Percentiles rank a stretch among this genome's conserved stretches.
Evolutionary conservation across 2,797 vertebrate species (phyloP).

Genomic region (Poecilia velifera): DNA sequence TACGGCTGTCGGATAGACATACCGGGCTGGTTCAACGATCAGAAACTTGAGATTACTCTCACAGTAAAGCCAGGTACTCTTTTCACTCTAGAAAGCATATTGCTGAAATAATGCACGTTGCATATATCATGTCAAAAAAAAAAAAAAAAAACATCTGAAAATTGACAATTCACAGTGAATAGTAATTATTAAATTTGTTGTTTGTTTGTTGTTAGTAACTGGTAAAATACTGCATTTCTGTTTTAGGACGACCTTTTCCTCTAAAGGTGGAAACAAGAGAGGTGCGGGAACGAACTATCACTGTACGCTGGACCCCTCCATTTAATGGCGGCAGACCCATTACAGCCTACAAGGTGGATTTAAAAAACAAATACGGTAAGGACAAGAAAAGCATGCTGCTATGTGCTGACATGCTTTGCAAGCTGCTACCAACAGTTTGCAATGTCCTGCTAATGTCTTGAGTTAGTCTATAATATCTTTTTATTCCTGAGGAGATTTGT

Average conservation of each 20-base stretch:
- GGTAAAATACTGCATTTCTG: background rate
- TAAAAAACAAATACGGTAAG: slow-evolving; percentile 66
- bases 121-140: background rate
- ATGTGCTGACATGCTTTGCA: too few relatives aligned
- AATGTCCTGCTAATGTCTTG: background rate
- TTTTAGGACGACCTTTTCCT: slow-evolving; percentile 57
- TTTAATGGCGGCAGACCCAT: slow-evolving; percentile 70
- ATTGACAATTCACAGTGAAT: background rate
- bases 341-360: slow-evolving; percentile 54
- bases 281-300: slow-evolving; percentile 61
- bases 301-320: slow-evolving; percentile 60
- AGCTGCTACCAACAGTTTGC: background rate
- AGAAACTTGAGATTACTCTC: slow-evolving; percentile 58
- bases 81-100: background rate
- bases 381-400: background rate
- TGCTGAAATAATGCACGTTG: background rate
- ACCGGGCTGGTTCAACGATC: slow-evolving; percentile 83
- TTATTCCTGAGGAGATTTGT: background rate
- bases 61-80: slow-evolving; percentile 75
- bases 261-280: slow-evolving; percentile 51
- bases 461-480: background rate
- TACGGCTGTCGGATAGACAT: slow-evolving; percentile 88
- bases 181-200: background rate
- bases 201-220: background rate
- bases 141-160: background rate